A percentile compares a stretch with the other conserved stretches of the same genome.
phyloP scores from a whole-genome alignment of 2,113 vertebrate genomes.

The Vimba vimba region DNA sequence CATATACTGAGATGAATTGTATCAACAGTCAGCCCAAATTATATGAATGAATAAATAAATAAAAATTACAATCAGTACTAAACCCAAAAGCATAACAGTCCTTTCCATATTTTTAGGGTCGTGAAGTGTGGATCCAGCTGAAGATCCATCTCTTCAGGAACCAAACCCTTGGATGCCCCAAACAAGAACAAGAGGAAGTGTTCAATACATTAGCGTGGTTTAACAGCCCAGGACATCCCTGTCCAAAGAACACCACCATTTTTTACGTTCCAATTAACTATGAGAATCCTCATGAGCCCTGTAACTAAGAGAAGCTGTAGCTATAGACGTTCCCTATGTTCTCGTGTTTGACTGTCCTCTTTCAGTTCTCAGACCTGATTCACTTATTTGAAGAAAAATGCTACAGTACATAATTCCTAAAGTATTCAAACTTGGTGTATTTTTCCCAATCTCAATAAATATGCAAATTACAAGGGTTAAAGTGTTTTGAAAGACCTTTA shows the following conservation, averaged over 20 bases:
- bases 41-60: not conserved
- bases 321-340: not conserved
- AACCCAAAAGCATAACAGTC: not conserved
- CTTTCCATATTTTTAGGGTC: slow-evolving; percentile 55
- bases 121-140: slow-evolving; percentile 74
- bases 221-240: slow-evolving; percentile 62
- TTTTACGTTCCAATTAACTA: slow-evolving; percentile 73
- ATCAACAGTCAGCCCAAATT: not conserved
- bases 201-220: fast-evolving
- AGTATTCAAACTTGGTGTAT: not conserved
- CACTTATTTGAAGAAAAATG: not conserved
- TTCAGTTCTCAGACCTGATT: not conserved
- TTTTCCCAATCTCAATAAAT: not conserved
- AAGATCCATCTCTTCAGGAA: slow-evolving; percentile 71
- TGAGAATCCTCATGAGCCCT: slow-evolving; percentile 63
- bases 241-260: slow-evolving; percentile 59
- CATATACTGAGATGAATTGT: not conserved
- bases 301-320: slow-evolving; percentile 52
- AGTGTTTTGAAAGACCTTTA: slow-evolving; percentile 7
- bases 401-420: not conserved
- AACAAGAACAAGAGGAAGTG: not conserved
- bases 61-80: not conserved
- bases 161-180: slow-evolving; percentile 67
- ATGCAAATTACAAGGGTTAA: not conserved
- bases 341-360: not conserved